Conservation (phyloP, 2,888 invertebrate species). For the Metalampra italica region DNA sequence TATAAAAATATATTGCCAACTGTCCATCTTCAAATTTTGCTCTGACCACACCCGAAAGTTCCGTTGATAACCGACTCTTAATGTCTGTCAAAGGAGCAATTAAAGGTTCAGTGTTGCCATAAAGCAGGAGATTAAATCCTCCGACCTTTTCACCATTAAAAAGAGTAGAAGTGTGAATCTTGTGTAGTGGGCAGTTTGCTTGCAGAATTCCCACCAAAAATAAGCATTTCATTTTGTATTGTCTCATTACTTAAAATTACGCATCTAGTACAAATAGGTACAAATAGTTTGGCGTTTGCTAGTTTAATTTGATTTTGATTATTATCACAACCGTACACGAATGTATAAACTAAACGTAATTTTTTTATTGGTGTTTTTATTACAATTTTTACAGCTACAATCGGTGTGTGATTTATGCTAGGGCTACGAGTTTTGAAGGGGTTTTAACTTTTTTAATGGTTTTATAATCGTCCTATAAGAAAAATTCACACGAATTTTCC, state of each 20-base stretch:
- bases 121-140: slow-evolving; percentile 58
- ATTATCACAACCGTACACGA: background rate
- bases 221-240: no score
- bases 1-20: slow-evolving; percentile 67
- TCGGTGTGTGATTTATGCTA: slow-evolving; percentile 47
- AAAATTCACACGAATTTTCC: slow-evolving; percentile 17
- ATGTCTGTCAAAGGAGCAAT: slow-evolving; percentile 76
- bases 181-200: slow-evolving; percentile 15
- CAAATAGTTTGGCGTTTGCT: no score
- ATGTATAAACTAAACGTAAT: slow-evolving; percentile 27
- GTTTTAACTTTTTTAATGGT: slow-evolving; percentile 36
- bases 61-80: slow-evolving; percentile 53
- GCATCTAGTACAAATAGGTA: no score
- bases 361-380: slow-evolving; percentile 30
- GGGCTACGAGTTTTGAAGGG: slow-evolving; percentile 35
- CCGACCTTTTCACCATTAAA: slow-evolving; percentile 43
- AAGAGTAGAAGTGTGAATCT: slow-evolving; percentile 26
- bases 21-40: slow-evolving; percentile 60
- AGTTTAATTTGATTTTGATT: no score
- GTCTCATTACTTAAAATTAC: no score
- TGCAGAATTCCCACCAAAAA: no score
- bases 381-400: slow-evolving; percentile 41
- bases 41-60: slow-evolving; percentile 65
- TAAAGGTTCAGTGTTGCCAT: slow-evolving; percentile 69
- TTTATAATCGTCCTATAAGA: slow-evolving; percentile 41